Evolutionary conservation across 2,113 vertebrate genomes (phyloP).

Genomic region (Archocentrus centrarchus): DNA sequence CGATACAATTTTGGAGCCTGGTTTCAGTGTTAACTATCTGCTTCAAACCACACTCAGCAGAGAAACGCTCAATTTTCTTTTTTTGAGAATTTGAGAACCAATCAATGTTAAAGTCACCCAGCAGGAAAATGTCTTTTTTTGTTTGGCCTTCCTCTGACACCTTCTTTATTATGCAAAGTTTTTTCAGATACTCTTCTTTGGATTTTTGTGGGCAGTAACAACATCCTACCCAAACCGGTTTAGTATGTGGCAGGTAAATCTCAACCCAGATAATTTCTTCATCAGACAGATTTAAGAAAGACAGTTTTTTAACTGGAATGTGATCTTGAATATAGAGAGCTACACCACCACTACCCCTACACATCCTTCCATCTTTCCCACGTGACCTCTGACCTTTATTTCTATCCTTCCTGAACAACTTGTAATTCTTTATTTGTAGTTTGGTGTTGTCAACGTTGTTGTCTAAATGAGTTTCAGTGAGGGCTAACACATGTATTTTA

Average conservation of each 20-base stretch:
- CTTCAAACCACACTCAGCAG: background rate
- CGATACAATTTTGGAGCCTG: background rate
- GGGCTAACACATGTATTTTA: background rate
- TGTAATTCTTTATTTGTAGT: background rate
- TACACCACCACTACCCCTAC: fast-evolving
- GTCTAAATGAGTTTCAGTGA: background rate
- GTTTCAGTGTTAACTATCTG: background rate
- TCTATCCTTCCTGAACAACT: background rate
- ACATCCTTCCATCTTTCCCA: too few species aligned
- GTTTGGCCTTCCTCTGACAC: fast-evolving
- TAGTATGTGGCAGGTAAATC: background rate
- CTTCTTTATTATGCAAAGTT: background rate
- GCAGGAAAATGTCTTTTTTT: fast-evolving
- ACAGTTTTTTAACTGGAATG: background rate
- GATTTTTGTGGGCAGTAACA: background rate
- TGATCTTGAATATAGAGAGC: background rate
- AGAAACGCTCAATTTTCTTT: background rate
- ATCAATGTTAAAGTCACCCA: background rate
- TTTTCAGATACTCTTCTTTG: background rate
- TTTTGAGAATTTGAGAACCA: background rate
- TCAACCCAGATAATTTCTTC: background rate
- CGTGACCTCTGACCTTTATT: background rate
- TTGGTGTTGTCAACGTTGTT: fast-evolving
- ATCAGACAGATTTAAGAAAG: background rate
- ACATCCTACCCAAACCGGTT: background rate